Evolutionary conservation across 2,888 invertebrate genomes (phyloP), one percentile per base, ranked within the genome.

Genomic region (Cheilosia urbana): DNA sequence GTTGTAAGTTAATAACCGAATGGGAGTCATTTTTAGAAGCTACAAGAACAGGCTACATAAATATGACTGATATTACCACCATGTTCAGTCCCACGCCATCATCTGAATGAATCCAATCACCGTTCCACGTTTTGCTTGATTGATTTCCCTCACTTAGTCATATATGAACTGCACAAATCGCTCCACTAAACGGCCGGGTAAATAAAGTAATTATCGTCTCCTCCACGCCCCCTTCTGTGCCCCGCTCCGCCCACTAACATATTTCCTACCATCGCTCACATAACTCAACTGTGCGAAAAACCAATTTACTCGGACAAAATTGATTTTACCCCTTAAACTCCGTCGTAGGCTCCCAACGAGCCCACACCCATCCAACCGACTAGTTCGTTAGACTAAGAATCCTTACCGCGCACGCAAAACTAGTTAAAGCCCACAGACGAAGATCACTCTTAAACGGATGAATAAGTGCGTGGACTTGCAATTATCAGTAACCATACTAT

Each of bases 131-230:
- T 17, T 6, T 3, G 13, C n/a, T 17, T 69, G 42, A 69, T 57
- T 34, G 65, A 24, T 45, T 13, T 19, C 17, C 42, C 27, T 19
- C 45, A 19, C 30, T 24, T 9, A 17, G 2, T n/a, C 45, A 17
- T 47, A 9, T 9, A 17, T 19, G 6, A 19, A 19, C 17, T 2
- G 9, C 21, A 27, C 21, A 53, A 62, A 30, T 40, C 55, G n/a
- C 40, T 15, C 5, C 21, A 49, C 19, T 49, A 40, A 62, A 30
- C 53, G 5, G 4, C 19, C 51, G 7, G 27, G 69, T 69, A 69
- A 78, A 78, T 78, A 49, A 78, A 78, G 75, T 66, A 84, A 84
- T 84, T 84, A 84, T 75, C 40, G 57, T 75, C 73, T 78, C 73
- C 69, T 71, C 71, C 58, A 71, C 79, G 83, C 79, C 83, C 65